Base-by-base conservation (phyloP, 2,888 invertebrate species). In the Bugulina stolonifera region DNA sequence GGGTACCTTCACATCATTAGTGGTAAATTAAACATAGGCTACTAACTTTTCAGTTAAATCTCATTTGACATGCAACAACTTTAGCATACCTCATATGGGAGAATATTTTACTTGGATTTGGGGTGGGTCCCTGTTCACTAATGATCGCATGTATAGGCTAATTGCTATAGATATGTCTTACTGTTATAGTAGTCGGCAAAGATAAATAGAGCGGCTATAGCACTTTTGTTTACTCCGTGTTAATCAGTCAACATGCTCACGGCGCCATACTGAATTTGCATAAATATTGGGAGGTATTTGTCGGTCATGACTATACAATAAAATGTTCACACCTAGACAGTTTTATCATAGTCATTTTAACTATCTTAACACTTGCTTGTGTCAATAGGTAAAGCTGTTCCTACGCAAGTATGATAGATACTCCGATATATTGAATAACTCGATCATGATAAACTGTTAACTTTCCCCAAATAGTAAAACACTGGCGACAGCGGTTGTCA, bases 321-420 rank as follows among this genome's bases (percentile, higher is more conserved):
- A 54, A 54, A 43, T 70, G 70, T 70, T 70, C 70, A 70, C 70
- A 70, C 70, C 70, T 70, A 54, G 52, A 54, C 52, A 54, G 70
- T 70, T 70, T 70, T 70, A 70, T 70, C 70, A 54, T 43, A 52
- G 3, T 23, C 70, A 54, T 70, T 70, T 52, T 70, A 70, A 70
- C 43, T 70, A 70, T 70, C 70, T 70, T 70, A 70, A 70, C 70
- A 70, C 70, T 70, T 32, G 52, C 43, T 52, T 54, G 52, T 70
- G 70, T 70, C 70, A 70, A 70, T 54, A 70, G 10, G 64, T 32
- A 32, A 34, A 64, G 64, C 64, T 64, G 64, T 64, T 64, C 64
- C 64, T 64, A 64, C 64, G 64, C 64, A 64, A 32, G 27, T 64
- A 5, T 5, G 32, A 64, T 64, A 27, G 32, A 64, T 32, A 64